Evolutionary conservation across 2,888 invertebrate genomes (phyloP).

Genomic region (Torymus auratus): DNA sequence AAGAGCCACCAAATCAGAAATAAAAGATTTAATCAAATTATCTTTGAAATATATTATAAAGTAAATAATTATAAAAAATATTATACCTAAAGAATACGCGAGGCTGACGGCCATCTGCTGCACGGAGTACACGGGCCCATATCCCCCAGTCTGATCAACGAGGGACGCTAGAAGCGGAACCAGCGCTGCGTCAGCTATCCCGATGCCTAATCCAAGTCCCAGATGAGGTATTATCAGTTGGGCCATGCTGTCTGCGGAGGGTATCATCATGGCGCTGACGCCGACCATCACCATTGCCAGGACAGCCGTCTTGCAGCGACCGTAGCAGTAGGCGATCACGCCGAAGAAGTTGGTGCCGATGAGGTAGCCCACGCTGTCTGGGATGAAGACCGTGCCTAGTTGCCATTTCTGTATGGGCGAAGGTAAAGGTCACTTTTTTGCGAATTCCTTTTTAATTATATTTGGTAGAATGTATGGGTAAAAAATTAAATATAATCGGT

Average conservation of each 20-base stretch:
- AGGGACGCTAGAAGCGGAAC: constrained; percentile 87
- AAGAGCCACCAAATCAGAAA: too few species aligned
- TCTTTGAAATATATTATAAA: constrained; percentile 69
- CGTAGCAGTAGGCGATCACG: constrained; percentile 81
- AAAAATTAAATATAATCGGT: too few species aligned
- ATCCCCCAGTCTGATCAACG: constrained; percentile 84
- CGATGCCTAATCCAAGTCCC: constrained; percentile 88
- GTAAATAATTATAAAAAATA: too few species aligned
- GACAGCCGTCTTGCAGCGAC: constrained; percentile 82
- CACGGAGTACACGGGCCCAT: constrained; percentile 89
- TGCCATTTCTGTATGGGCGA: constrained; percentile 81
- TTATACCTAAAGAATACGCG: constrained; percentile 86
- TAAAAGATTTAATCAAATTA: too few species aligned
- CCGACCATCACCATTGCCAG: constrained; percentile 82
- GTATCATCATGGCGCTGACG: constrained; percentile 82
- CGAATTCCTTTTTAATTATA: too few species aligned
- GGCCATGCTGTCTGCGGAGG: constrained; percentile 80
- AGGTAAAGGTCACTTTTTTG: too few species aligned
- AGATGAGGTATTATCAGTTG: constrained; percentile 87
- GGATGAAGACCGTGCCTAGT: constrained; percentile 89
- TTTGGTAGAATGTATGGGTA: too few species aligned
- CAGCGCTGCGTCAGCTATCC: constrained; percentile 87
- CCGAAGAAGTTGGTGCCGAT: constrained; percentile 90
- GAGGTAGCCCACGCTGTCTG: constrained; percentile 90
- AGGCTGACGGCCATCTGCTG: constrained; percentile 89